Base-by-base conservation (phyloP, 2,797 vertebrate species). In the Pelochelys cantorii region DNA sequence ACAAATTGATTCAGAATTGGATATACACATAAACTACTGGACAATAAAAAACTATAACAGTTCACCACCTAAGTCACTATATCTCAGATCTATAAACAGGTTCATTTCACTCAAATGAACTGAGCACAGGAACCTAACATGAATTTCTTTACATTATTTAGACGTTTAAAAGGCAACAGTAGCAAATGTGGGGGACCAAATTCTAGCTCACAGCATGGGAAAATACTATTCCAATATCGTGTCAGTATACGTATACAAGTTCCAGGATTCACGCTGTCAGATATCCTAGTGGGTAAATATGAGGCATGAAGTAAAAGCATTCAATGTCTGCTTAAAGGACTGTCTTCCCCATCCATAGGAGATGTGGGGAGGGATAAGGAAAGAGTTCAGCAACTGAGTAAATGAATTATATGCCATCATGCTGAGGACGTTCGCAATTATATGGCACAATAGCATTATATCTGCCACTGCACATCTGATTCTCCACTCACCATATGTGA, bases 61-160 rank as follows among this genome's bases (percentile, higher is more conserved):
- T 84, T 87, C 57, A 84, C 37, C 29, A 12, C 59, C 74, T 95
- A 53, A 53, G 55, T 91, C 37, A 81, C 13, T 86, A 18, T 31
- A 7, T 4, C 78, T 15, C 27, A 12, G 80, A 7, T 84, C 22
- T 75, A 79, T n/a, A 53, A 68, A 82, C 0, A 68, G 2, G 42
- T 56, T 84, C 42, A 85, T 9, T 84, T 82, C 83, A 91, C 23
- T 34, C 92, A 78, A 93, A 86, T 68, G 92, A 60, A 59, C 75
- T 13, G n/a, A 79, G 74, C 62, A 88, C 77, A 81, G 31, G 1
- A 82, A 37, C 22, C 8, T 59, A 7, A 57, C 10, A 77, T 37
- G 10, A 0, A 1, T 56, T 7, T 8, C 84, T 86, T 68, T 42
- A 48, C 14, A 31, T 60, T 68, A 31, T 90, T 88, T 81, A 92